phyloP scores from a whole-genome alignment of 1,140 invertebrate species.

The Drosophila persimilis region DNA sequence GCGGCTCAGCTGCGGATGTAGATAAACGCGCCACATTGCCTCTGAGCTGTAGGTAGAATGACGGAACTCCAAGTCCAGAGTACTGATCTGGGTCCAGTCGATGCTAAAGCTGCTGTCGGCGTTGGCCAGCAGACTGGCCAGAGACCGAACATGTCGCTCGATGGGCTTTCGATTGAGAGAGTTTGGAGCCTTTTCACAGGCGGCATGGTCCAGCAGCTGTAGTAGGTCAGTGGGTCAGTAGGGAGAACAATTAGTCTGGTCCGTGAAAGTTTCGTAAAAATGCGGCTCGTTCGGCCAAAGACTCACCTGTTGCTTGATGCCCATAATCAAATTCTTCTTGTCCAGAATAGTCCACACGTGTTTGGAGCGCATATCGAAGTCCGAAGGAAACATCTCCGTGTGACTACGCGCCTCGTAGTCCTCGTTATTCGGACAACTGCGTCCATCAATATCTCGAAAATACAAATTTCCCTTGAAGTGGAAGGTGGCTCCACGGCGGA shows the following conservation, averaged over 20 bases:
- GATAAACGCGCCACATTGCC: slow-evolving; percentile 87
- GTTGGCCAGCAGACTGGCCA: slow-evolving; percentile 46
- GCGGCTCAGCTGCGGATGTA: slow-evolving; percentile 87
- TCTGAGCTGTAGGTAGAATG: slow-evolving; percentile 85
- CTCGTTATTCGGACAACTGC: slow-evolving; percentile 74
- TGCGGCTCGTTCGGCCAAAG: not conserved
- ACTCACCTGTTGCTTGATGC: slow-evolving; percentile 74
- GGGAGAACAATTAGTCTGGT: not conserved
- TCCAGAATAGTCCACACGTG: slow-evolving; percentile 70
- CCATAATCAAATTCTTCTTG: slow-evolving; percentile 68
- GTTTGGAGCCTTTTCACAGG: not conserved
- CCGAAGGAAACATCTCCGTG: slow-evolving; percentile 77
- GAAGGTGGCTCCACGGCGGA: slow-evolving; percentile 67
- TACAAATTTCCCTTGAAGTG: slow-evolving; percentile 74
- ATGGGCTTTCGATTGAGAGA: slow-evolving; percentile 32
- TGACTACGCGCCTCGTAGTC: slow-evolving; percentile 65
- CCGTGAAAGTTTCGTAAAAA: not conserved
- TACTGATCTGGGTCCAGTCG: slow-evolving; percentile 83
- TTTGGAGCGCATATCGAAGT: slow-evolving; percentile 63
- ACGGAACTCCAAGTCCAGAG: slow-evolving; percentile 81
- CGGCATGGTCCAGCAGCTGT: slow-evolving; percentile 53
- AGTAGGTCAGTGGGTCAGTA: too few relatives aligned
- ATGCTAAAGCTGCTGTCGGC: slow-evolving; percentile 64
- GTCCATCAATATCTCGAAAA: slow-evolving; percentile 69
- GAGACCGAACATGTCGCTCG: slow-evolving; percentile 34